Evolutionary conservation across 2,113 vertebrate genomes (phyloP).

Genomic region (Protobothrops mucrosquamatus): DNA sequence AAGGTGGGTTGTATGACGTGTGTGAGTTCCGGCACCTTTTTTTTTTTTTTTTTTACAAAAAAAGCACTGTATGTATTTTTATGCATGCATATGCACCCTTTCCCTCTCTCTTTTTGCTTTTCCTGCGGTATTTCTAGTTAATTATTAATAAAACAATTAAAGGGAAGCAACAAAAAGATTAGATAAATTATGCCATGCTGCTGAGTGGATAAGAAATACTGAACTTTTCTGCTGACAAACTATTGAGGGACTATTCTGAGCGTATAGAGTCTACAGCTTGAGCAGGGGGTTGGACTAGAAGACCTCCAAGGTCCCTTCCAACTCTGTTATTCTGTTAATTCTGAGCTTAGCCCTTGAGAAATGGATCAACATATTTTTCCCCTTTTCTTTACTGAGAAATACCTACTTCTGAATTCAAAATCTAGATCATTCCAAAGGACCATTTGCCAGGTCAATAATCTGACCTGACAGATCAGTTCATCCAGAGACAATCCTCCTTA

Average conservation of each 20-base stretch:
- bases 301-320: not conserved
- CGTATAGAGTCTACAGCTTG: not conserved
- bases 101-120: not conserved
- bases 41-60: no score
- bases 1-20: no score
- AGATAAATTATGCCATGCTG: not conserved
- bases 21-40: no score
- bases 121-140: not conserved
- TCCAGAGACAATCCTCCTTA: not conserved
- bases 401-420: not conserved
- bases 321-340: not conserved
- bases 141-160: not conserved
- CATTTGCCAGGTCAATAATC: constrained; percentile 2
- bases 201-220: not conserved
- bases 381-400: not conserved
- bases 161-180: not conserved
- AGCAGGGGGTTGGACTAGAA: not conserved
- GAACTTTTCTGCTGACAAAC: not conserved
- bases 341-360: not conserved
- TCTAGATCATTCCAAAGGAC: constrained; percentile 19
- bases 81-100: not conserved
- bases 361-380: rapidly evolving
- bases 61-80: not conserved
- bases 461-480: constrained; percentile 1
- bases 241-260: rapidly evolving